These are phyloP conservation scores for Paramuricea clavata DNA, from an alignment of 92 coral and sea anemone genomes.

Conservation along the genomic window DNA sequence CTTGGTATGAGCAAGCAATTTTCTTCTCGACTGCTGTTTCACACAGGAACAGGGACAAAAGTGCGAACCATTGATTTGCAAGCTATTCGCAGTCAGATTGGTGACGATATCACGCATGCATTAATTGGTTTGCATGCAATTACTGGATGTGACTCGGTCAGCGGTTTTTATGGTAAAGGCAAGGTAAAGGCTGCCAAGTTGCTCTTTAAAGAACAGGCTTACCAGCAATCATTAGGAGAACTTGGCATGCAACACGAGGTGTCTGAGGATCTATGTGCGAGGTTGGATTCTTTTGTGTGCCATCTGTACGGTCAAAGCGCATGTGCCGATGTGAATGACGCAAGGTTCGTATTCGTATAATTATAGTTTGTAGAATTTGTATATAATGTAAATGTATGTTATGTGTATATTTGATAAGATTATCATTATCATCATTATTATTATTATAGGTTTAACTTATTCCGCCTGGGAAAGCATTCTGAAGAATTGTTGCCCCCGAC, in stretches of 20 bases:
- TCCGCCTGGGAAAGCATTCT: slow-evolving; percentile 36
- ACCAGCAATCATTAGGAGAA: slow-evolving; percentile 20
- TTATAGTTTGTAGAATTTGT: no score
- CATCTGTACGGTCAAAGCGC: slow-evolving; percentile 20
- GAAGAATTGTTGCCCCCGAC: slow-evolving; percentile 37
- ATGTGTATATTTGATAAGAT: no score
- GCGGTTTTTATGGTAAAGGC: slow-evolving; percentile 66
- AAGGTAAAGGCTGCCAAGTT: slow-evolving; percentile 27
- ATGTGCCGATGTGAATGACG: slow-evolving; percentile 16
- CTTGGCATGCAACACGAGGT: slow-evolving; percentile 22
- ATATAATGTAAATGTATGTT: no score
- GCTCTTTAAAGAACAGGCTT: not conserved
- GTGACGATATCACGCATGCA: slow-evolving; percentile 50
- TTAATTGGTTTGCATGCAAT: slow-evolving; percentile 74
- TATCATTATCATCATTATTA: not conserved
- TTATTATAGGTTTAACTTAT: slow-evolving; percentile 8
- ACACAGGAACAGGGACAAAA: slow-evolving; percentile 70
- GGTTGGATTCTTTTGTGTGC: not conserved
- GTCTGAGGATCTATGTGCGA: slow-evolving; percentile 7
- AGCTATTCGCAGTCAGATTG: slow-evolving; percentile 60
- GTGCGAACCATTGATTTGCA: slow-evolving; percentile 54
- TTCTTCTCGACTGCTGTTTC: slow-evolving; percentile 56
- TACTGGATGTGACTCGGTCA: slow-evolving; percentile 76
- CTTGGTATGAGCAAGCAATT: slow-evolving; percentile 48
- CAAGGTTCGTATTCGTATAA: slow-evolving; percentile 1